phyloP scores from a whole-genome alignment of 2,113 vertebrate species.

The Blennius ocellaris region DNA sequence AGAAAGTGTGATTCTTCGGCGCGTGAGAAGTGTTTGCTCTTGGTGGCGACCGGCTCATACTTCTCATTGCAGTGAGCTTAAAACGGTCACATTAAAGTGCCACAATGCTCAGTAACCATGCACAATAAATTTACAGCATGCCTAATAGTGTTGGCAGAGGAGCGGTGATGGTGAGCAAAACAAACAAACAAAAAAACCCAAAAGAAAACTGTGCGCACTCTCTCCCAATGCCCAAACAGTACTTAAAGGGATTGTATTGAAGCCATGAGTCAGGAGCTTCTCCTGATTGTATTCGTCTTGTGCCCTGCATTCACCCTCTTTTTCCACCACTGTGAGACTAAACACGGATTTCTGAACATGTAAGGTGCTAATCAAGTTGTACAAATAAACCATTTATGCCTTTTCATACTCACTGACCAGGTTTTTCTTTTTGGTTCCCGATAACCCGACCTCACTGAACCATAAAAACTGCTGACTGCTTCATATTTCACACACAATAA shows the following conservation, averaged over 20 bases:
- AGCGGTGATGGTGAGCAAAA: conserved; percentile 29
- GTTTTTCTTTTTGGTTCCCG: conserved; percentile 1
- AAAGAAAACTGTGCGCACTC: conserved; percentile 21
- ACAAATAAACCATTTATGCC: conserved; percentile 2
- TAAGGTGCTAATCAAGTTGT: conserved; percentile 2
- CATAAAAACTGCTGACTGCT: conserved; percentile 10
- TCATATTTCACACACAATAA: conserved; percentile 33
- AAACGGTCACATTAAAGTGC: conserved; percentile 27
- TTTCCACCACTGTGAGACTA: neutral
- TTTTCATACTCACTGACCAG: conserved; percentile 3
- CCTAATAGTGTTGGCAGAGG: conserved; percentile 45
- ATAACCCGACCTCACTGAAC: conserved; percentile 5
- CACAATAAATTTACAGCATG: conserved; percentile 48
- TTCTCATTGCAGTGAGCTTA: conserved; percentile 26
- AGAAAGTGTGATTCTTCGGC: conserved; percentile 24
- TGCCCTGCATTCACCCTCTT: conserved; percentile 3
- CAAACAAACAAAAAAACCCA: conserved; percentile 42
- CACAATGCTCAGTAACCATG: conserved; percentile 35
- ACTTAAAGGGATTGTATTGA: conserved; percentile 23
- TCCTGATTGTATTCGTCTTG: conserved; percentile 11
- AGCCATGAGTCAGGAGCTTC: conserved; percentile 42
- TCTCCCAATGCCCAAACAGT: conserved; percentile 10
- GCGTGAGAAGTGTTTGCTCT: neutral
- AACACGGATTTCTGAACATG: conserved; percentile 16
- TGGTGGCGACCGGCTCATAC: conserved; percentile 3